Evolutionary conservation across 1,140 invertebrate genomes (phyloP).

Genomic region (Apocrypta bakeri): DNA sequence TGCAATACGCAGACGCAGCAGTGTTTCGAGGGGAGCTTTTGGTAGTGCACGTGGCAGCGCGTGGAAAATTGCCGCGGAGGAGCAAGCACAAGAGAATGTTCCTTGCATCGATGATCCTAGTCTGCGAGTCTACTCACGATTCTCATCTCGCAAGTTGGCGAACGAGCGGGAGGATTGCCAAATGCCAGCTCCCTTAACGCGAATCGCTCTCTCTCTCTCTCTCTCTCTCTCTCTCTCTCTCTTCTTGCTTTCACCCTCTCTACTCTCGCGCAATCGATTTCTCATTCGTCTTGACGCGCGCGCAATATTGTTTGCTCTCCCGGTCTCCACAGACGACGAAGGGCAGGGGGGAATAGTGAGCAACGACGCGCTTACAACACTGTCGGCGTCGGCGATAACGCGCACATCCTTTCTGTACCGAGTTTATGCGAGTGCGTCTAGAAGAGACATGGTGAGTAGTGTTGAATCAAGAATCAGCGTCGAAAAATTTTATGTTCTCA

Average conservation of each 20-base stretch:
- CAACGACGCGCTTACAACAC: neutral
- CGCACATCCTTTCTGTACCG: slow-evolving; percentile 41
- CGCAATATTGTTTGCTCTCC: slow-evolving; percentile 52
- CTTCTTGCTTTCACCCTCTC: neutral
- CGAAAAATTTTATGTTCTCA: slow-evolving; percentile 24
- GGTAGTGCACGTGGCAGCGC: neutral
- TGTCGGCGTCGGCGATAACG: slow-evolving; percentile 48
- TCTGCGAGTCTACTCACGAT: slow-evolving; percentile 58
- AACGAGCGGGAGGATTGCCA: slow-evolving; percentile 56
- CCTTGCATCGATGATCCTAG: slow-evolving; percentile 52
- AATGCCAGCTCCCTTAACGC: slow-evolving; percentile 50
- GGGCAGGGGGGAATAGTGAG: neutral
- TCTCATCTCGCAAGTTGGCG: slow-evolving; percentile 56
- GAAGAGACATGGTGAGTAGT: neutral
- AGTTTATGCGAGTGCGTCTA: slow-evolving; percentile 21
- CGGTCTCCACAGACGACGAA: slow-evolving; percentile 2
- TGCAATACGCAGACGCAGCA: neutral
- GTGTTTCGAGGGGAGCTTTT: neutral
- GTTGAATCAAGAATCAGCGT: neutral
- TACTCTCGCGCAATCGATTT: slow-evolving; percentile 52
- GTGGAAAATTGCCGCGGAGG: slow-evolving; percentile 33
- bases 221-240: neutral
- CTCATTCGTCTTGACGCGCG: slow-evolving; percentile 54
- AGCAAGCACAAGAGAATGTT: slow-evolving; percentile 18
- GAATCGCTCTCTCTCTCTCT: slow-evolving; percentile 43